Conservation (phyloP, 2,113 vertebrate species). For the Pseudorectes ferrugineus region DNA sequence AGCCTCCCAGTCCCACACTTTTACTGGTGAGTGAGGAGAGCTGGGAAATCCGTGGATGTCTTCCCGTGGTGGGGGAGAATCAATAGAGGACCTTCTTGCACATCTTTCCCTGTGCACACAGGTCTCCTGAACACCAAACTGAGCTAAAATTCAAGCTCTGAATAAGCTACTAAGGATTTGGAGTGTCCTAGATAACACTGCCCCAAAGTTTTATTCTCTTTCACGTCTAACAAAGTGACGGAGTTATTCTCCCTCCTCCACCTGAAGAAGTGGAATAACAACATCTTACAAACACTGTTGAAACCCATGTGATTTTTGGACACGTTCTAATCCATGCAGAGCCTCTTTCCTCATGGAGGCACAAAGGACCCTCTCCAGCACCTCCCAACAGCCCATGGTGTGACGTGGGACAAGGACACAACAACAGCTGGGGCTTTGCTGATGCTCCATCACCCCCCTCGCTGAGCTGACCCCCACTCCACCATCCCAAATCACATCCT, state of each 20-base stretch:
- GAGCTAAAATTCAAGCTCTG: not conserved
- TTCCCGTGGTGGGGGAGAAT: not conserved
- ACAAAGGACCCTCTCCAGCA: not conserved
- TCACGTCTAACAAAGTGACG: rapidly evolving
- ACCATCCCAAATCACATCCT: not conserved
- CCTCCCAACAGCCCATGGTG: rapidly evolving
- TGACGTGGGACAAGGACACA: not conserved
- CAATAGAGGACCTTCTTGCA: not conserved
- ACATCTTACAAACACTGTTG: not conserved
- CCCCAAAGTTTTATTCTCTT: not conserved
- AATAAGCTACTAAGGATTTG: not conserved
- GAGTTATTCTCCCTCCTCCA: not conserved
- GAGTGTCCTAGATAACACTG: not conserved
- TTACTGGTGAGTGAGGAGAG: not conserved
- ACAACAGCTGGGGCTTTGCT: not conserved
- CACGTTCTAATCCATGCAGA: not conserved
- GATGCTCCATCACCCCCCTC: not conserved
- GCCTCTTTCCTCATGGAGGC: not conserved
- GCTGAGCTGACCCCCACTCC: not conserved
- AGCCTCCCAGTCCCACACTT: not conserved
- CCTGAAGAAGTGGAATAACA: not conserved
- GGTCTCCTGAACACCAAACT: not conserved
- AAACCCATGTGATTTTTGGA: not conserved
- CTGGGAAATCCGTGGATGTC: not conserved
- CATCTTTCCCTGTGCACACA: not conserved